Base-by-base conservation (phyloP, 2,888 invertebrate genomes). In the Oxycera nigricornis region DNA sequence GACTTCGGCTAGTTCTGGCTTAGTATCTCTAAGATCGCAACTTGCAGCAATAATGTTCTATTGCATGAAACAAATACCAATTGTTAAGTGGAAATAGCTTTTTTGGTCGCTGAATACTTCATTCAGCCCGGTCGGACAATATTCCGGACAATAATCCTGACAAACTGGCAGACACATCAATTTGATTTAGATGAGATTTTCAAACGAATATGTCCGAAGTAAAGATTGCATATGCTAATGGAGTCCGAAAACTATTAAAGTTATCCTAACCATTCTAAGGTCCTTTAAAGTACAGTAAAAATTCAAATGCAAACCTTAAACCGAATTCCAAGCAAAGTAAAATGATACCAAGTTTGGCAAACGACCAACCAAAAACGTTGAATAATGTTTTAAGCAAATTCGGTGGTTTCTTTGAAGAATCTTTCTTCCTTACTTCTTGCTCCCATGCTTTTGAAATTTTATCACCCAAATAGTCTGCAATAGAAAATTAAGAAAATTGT, bases 311-410 rank as follows among this genome's bases (percentile, higher is more conserved):
- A 80, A 79, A 86, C 85, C 82, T 88, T 79, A 91, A 87, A 57
- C 88, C 87, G 79, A 91, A 88, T 82, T 91, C 91, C 83, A 90
- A 86, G 74, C 89, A 76, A 26, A 89, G 86, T 39, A 90, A 83
- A 3, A 89, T 84, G 28, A 90, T 80, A 68, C 91, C 91, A 72
- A 90, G 87, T 2, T 88, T 80, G 81, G 89, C 86, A 77, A 90
- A 87, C 68, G 86, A 83, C 74, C 84, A 87, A 0, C 90, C 90
- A 79, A 91, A 91, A 17, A 90, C 90, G 76, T 84, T 86, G 72
- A 89, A 78, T 72, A 90, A 85, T 1, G 88, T 88, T 74, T 86
- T 82, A n/a, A 89, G 82, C 0, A 90, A 83, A 78, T 88, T 89
- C 1, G 92, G 91, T 1, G 83, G 79, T 72, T 83, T 82, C 70